A percentile compares a stretch with the other conserved stretches of the same genome.
These are phyloP conservation scores for Phenganax stokvisi DNA, from an alignment of 92 coral and sea anemone genomes.

Conservation along the genomic window DNA sequence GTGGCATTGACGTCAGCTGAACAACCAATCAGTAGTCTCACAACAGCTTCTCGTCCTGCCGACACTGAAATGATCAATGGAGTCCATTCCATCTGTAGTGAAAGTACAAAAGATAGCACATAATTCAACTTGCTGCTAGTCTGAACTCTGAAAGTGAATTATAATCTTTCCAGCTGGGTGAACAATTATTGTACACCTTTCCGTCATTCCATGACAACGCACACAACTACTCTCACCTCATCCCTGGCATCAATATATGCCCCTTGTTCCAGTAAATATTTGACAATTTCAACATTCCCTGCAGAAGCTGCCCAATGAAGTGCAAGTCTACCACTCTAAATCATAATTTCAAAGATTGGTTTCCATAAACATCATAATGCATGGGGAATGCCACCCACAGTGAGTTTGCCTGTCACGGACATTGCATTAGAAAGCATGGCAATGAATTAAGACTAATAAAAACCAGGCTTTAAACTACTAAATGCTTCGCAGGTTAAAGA, in stretches of 20 bases:
- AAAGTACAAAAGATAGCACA: not conserved
- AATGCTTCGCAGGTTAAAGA: too few relatives aligned
- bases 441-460: too few relatives aligned
- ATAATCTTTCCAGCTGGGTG: not conserved
- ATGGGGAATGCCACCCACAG: too few relatives aligned
- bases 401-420: too few relatives aligned
- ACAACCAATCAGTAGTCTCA: constrained; percentile 59
- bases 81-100: constrained; percentile 78
- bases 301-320: constrained; percentile 99
- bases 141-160: not conserved
- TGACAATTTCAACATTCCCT: constrained; percentile 70
- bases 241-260: constrained; percentile 75
- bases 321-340: constrained; percentile 77
- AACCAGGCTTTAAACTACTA: too few relatives aligned
- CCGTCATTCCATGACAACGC: not conserved
- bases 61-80: constrained; percentile 93
- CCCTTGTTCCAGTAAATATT: constrained; percentile 62
- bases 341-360: not conserved
- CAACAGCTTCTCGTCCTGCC: constrained; percentile 81
- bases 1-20: constrained; percentile 77
- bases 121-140: too few relatives aligned
- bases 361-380: too few relatives aligned
- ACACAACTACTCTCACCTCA: constrained; percentile 66
- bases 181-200: not conserved
- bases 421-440: too few relatives aligned